Percentiles rank a stretch among this genome's conserved stretches.
Conservation (phyloP, 2,888 invertebrate species). For the Morinoia aosen region DNA sequence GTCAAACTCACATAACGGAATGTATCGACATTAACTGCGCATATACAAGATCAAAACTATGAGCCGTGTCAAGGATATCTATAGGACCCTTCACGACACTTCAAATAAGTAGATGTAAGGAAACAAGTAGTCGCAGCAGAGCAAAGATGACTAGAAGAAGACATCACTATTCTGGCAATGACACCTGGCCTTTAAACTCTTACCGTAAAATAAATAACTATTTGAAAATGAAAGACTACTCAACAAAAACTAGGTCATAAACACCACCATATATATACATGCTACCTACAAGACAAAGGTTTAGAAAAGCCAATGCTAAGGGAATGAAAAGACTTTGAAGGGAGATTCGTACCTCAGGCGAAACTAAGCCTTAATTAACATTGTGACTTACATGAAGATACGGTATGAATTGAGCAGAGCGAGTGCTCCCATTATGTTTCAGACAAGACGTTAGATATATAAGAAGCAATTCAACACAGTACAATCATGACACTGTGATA, state of each 20-base stretch:
- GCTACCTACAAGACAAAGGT: neutral
- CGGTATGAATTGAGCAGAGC: neutral
- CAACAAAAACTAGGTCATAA: neutral
- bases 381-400: neutral
- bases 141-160: conserved; percentile 18
- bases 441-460: neutral
- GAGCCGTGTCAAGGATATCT: neutral
- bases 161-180: neutral
- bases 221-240: conserved; percentile 37
- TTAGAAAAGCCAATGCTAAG: neutral
- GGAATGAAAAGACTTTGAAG: conserved; percentile 5
- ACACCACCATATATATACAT: neutral
- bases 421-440: neutral
- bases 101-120: neutral
- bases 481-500: neutral
- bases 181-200: conserved; percentile 7
- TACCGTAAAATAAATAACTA: conserved; percentile 24
- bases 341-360: neutral
- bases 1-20: neutral
- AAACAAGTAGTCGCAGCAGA: neutral
- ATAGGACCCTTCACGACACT: neutral
- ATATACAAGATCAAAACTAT: neutral
- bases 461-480: neutral
- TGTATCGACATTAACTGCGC: neutral
- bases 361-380: conserved; percentile 16